Percentiles rank a stretch among this genome's conserved stretches.
Conservation (phyloP, 2,888 invertebrate species). For the Metallyticus violacea region DNA sequence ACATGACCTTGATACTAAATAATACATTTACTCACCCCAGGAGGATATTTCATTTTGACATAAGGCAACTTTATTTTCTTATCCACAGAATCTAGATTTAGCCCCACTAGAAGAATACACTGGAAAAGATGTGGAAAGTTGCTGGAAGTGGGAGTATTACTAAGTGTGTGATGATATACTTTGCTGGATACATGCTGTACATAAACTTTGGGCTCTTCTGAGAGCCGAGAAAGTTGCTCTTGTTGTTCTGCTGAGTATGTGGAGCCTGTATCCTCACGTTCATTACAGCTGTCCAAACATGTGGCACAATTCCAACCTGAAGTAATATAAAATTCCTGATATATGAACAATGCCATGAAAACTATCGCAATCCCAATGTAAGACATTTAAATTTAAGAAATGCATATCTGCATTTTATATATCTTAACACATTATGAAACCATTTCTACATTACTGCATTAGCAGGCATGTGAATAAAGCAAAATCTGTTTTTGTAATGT, state of each 20-base stretch:
- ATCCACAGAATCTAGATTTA: constrained; percentile 55
- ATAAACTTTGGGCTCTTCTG: constrained; percentile 64
- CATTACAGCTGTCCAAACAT: neutral
- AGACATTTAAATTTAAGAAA: too few relatives aligned
- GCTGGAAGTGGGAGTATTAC: constrained; percentile 11
- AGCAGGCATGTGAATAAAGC: too few relatives aligned
- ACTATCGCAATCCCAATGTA: too few relatives aligned
- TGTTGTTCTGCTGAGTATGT: neutral
- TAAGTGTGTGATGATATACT: constrained; percentile 23
- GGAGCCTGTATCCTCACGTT: neutral
- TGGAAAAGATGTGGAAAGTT: constrained; percentile 55
- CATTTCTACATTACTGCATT: too few relatives aligned
- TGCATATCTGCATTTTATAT: too few relatives aligned
- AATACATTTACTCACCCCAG: constrained; percentile 54
- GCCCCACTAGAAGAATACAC: constrained; percentile 65
- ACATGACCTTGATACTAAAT: neutral
- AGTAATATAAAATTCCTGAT: neutral
- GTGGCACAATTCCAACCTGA: neutral
- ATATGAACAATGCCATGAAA: neutral
- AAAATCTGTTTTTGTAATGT: too few relatives aligned
- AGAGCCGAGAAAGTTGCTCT: constrained; percentile 43
- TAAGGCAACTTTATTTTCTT: constrained; percentile 57
- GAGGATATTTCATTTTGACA: constrained; percentile 68
- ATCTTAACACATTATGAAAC: too few relatives aligned
- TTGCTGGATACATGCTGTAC: constrained; percentile 57